Conservation (phyloP, 2,797 vertebrate genomes). For the Bucorvus abyssinicus region DNA sequence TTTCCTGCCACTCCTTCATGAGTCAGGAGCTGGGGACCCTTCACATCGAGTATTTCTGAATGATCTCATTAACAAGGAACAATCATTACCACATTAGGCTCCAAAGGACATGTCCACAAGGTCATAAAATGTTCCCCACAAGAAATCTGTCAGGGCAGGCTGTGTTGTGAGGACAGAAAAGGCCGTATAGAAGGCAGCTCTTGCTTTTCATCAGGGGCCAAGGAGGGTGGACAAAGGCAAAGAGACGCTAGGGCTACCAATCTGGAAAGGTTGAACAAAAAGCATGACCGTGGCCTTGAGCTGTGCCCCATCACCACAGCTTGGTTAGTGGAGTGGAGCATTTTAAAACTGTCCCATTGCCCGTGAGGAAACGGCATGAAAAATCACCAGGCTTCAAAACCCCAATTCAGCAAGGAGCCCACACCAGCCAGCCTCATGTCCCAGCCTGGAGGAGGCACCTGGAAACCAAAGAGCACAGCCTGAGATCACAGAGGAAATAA, state of each 20-base stretch:
- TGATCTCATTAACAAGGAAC: accelerated
- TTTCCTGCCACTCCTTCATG: neutral
- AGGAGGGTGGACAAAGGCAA: neutral
- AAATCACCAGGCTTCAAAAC: neutral
- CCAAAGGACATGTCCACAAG: neutral
- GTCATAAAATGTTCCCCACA: neutral
- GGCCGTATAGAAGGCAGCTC: neutral
- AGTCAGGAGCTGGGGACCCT: neutral
- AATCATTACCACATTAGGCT: accelerated
- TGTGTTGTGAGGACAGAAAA: neutral
- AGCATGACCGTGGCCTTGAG: neutral
- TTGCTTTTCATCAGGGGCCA: neutral
- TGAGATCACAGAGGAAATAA: neutral
- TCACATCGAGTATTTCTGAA: neutral
- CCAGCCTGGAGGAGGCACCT: neutral
- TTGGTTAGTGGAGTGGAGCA: neutral
- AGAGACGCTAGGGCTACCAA: neutral
- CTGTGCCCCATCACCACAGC: neutral
- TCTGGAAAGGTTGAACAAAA: neutral
- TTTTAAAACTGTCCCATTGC: neutral
- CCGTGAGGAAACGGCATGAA: neutral
- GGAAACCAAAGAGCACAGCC: neutral
- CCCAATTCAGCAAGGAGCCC: neutral
- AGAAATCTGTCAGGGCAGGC: neutral
- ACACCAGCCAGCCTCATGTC: too few species aligned